Base-by-base conservation (phyloP, 2,797 vertebrate genomes). In the Premnoplex brunnescens region DNA sequence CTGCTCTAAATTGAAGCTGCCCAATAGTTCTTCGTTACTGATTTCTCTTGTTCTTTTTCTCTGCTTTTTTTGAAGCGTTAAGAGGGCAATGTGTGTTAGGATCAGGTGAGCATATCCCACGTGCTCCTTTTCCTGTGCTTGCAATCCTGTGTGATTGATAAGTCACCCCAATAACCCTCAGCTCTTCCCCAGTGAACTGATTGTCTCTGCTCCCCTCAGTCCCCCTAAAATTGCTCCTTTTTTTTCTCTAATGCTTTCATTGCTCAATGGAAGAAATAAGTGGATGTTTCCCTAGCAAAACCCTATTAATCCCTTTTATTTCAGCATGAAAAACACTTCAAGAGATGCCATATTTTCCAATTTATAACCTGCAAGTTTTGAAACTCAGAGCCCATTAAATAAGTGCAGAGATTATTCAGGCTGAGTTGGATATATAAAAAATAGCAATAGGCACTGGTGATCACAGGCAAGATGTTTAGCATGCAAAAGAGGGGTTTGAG, bases 31-130 rank as follows among this genome's bases (percentile, higher is more conserved):
- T 52, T 36, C 23, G 2, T 36, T n/a, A 34, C 85, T 97, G 78
- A 95, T 66, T 56, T 46, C 4, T 6, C 1, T 34, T 95, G n/a
- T 81, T 96, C 30, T 95, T 26, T 92, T 58, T 82, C 44, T 91
- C 54, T 85, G 37, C 49, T 63, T 81, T 86, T 88, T 72, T 71
- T 56, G 0, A 95, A 97, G 96, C 12, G 5, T 93, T 88, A 96
- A 97, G 73, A 28, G 32, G 52, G 46, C 51, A 87, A 44, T 76
- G 71, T 96, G 10, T 87, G 94, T 96, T 91, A 96, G 88, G 88
- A 97, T 97, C 91, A 96, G 96, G 97, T 97, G 95, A 97, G 97
- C 91, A 37, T 41, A 82, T 69, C 44, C 62, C 88, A 67, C 10
- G 87, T 88, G 88, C 74, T 89, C 67, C 39, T 95, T 82, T 52